phyloP scores from a whole-genome alignment of 2,113 vertebrate species.

The Melospiza georgiana region DNA sequence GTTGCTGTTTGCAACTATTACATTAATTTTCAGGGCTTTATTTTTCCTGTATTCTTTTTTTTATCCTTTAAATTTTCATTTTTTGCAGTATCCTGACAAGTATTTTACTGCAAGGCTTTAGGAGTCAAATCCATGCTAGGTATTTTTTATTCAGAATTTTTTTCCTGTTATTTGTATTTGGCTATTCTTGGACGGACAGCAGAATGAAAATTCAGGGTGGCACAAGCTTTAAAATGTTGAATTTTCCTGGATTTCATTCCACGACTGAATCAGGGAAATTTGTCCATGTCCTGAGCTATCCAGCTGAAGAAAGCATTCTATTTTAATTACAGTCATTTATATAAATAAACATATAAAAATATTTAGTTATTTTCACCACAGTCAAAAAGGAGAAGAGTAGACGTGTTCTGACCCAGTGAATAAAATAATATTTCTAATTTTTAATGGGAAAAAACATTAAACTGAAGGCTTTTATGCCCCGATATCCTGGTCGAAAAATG shows the following conservation, averaged over 20 bases:
- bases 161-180: background rate
- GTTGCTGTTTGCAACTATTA: fast-evolving
- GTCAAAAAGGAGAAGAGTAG: background rate
- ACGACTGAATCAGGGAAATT: background rate
- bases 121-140: background rate
- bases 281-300: background rate
- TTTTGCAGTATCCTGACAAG: no score
- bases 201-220: background rate
- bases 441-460: background rate
- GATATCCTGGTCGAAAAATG: background rate
- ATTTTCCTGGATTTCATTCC: background rate
- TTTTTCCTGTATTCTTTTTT: background rate
- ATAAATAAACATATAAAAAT: no score
- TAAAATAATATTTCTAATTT: background rate
- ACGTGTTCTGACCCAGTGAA: background rate
- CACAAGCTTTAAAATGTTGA: background rate
- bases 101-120: background rate
- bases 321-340: background rate
- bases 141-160: background rate
- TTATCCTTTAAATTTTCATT: background rate
- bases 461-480: background rate
- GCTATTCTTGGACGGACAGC: background rate
- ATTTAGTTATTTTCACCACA: background rate
- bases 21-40: fast-evolving
- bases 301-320: background rate